A percentile compares a stretch with the other conserved stretches of the same genome.
Evolutionary conservation across 2,797 vertebrate genomes (phyloP).

Genomic region (Oryzias dopingdopingensis): DNA sequence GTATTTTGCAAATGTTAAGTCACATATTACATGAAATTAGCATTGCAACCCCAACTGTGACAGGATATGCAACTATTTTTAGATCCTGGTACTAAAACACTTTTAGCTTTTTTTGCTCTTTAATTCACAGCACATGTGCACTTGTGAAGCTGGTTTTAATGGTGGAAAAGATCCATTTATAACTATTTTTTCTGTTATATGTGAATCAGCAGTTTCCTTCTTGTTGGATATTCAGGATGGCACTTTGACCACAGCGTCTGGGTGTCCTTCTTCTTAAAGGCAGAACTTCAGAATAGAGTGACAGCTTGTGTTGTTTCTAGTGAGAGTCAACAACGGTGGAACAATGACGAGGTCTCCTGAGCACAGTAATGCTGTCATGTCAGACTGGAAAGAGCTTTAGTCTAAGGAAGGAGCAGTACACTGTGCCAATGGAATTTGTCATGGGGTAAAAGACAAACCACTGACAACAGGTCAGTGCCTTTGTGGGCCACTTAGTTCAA

Average conservation of each 20-base stretch:
- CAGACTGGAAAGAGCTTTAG: neutral
- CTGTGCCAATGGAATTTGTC: conserved; percentile 5
- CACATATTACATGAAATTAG: no score
- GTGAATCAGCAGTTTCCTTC: neutral
- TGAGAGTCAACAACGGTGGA: conserved; percentile 1
- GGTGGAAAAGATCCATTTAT: no score
- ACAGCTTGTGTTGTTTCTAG: neutral
- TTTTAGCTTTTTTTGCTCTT: no score
- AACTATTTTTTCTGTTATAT: no score
- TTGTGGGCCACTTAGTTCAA: conserved; percentile 48
- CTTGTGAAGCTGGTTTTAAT: no score
- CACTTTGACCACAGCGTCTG: no score
- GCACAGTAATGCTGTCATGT: neutral
- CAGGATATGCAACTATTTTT: no score
- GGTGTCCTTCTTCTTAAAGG: conserved; percentile 2
- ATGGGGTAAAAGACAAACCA: conserved; percentile 12
- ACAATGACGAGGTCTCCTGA: conserved; percentile 3
- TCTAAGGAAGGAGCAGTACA: conserved; percentile 12
- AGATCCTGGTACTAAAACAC: no score
- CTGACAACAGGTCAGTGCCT: conserved; percentile 49
- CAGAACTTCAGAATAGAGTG: neutral
- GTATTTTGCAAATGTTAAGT: no score
- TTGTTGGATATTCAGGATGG: neutral
- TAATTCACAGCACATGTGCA: no score
- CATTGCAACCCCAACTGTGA: no score